Conservation (phyloP, 2,888 invertebrate species). For the Limulus polyphemus region DNA sequence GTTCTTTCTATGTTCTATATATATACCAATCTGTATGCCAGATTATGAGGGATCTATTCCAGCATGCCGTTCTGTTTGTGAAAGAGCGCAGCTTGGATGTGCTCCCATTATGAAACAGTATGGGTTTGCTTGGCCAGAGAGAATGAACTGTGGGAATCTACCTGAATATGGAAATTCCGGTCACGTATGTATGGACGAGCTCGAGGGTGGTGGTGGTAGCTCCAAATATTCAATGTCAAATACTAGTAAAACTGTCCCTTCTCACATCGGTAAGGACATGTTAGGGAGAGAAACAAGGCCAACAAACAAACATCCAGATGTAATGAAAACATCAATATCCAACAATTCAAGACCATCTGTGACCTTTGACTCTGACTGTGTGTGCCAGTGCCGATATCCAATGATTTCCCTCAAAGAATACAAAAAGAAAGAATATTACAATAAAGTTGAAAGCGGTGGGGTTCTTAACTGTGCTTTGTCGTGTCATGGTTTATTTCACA, state of each 20-base stretch:
- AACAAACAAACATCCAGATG: no score
- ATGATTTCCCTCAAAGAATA: constrained; percentile 16
- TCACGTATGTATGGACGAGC: no score
- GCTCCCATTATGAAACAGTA: constrained; percentile 87
- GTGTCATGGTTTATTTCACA: constrained; percentile 77
- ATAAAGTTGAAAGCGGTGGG: constrained; percentile 23
- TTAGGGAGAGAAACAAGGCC: no score
- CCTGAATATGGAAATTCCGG: constrained; percentile 62
- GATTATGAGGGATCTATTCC: constrained; percentile 80
- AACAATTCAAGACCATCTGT: no score
- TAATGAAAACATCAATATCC: no score
- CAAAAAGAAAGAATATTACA: constrained; percentile 17
- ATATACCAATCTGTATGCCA: constrained; percentile 91
- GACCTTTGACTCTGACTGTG: constrained; percentile 16
- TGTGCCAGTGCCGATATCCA: constrained; percentile 23
- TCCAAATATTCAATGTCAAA: no score
- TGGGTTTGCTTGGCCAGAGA: constrained; percentile 80
- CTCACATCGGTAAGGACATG: no score
- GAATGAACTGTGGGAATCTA: constrained; percentile 87
- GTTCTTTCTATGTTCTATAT: constrained; percentile 96
- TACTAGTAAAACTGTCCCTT: no score
- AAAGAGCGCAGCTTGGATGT: constrained; percentile 72
- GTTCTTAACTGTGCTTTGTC: constrained; percentile 61
- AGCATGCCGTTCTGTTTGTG: constrained; percentile 87
- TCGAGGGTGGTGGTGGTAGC: no score